A percentile compares a stretch with the other conserved stretches of the same genome.
Conservation (phyloP, 2,797 vertebrate species). For the Avahi laniger region DNA sequence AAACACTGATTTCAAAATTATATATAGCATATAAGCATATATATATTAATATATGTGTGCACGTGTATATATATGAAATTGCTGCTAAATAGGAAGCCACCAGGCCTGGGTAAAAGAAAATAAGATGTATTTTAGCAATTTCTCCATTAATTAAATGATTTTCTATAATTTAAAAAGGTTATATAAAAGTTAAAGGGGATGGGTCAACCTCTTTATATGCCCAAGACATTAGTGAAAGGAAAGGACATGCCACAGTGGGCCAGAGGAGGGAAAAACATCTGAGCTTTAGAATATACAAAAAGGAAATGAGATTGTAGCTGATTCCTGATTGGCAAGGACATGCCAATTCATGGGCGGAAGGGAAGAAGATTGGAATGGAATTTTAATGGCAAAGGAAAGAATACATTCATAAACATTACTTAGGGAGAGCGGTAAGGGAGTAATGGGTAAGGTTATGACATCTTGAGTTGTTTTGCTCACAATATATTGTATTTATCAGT, state of each 20-base stretch:
- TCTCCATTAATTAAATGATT: slow-evolving; percentile 31
- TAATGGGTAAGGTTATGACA: background rate
- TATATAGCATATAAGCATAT: background rate
- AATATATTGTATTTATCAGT: background rate
- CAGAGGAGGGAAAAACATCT: background rate
- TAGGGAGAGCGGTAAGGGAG: background rate
- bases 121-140: background rate
- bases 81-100: background rate
- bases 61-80: background rate
- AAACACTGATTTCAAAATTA: background rate
- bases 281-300: slow-evolving; percentile 13
- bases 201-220: background rate
- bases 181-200: background rate
- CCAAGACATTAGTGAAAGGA: background rate
- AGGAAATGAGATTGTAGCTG: background rate
- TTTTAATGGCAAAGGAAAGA: slow-evolving; percentile 27
- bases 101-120: background rate
- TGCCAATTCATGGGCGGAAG: background rate
- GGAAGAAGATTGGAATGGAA: background rate
- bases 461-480: background rate
- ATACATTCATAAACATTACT: background rate
- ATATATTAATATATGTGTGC: background rate
- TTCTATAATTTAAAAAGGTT: slow-evolving; percentile 2
- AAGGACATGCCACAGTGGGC: background rate
- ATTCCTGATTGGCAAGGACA: background rate